Conservation (phyloP, 2,797 vertebrate genomes). For the Valencia hispanica region DNA sequence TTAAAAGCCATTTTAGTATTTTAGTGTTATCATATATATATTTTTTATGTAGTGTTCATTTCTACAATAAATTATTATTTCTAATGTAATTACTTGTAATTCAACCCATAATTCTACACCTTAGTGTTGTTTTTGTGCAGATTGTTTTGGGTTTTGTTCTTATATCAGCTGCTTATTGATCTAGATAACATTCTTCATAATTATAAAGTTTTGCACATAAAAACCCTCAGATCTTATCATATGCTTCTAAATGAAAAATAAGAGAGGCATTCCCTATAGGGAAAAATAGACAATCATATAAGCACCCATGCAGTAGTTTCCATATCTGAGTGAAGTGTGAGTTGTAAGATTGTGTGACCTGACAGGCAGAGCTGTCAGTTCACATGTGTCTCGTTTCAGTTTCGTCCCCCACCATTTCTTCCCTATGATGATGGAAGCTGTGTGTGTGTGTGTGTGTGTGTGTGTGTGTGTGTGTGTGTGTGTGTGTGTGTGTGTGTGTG, state of each 20-base stretch:
- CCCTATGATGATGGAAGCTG: slow-evolving; percentile 31
- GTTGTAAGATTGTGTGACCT: slow-evolving; percentile 58
- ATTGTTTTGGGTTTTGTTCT: background rate
- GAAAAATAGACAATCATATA: slow-evolving; percentile 5
- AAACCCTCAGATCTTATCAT: background rate
- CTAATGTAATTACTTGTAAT: background rate
- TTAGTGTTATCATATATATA: background rate
- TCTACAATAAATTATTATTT: background rate
- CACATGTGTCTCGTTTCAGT: slow-evolving; percentile 43
- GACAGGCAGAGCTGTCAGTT: slow-evolving; percentile 65
- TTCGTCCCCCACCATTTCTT: slow-evolving; percentile 20
- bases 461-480: background rate
- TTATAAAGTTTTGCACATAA: background rate
- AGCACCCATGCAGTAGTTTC: slow-evolving; percentile 13
- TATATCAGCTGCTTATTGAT: background rate
- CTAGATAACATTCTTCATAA: background rate
- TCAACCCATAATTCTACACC: background rate
- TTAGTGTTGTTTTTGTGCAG: background rate
- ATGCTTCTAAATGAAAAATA: background rate
- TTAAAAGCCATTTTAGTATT: background rate
- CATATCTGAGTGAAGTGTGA: slow-evolving; percentile 22
- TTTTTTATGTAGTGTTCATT: background rate
- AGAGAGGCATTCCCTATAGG: background rate
- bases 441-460: background rate
- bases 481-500: background rate